Evolutionary conservation across 2,113 vertebrate genomes (phyloP), one percentile per base, ranked within the genome.

Genomic region (Tachuris rubrigastra): DNA sequence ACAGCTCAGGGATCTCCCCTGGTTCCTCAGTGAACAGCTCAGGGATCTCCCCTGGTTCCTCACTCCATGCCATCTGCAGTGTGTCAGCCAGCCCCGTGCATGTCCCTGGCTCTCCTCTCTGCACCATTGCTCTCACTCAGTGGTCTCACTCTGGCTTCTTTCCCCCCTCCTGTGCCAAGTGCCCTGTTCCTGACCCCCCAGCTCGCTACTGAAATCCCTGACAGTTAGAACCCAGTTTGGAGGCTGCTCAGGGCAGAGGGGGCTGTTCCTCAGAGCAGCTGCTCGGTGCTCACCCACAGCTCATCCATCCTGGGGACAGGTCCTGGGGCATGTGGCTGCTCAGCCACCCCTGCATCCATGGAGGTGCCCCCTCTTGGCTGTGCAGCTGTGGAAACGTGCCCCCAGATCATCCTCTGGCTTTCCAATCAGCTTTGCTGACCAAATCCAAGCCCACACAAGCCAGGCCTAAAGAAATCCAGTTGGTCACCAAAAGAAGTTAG

Each of bases 151-250:
- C 39, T 62, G 86, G 42, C 79, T 80, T 14, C 80, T 87, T 68
- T 80, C 80, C 44, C 58, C 87, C 35, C 52, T 94, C 39, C 25
- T 73, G 62, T 89, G 76, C 90, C 87, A 81, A 91, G 77, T 50
- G 74, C 87, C 35, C 28, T 4, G 78, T 74, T 87, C 71, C 81
- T 63, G 85, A 83, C 58, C 69, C 73, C 22, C 27, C 39, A 22
- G 44, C 82, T 81, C 22, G 47, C 93, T 65, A 5, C 87, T 66
- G 81, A 14, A 67, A 41, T 49, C 73, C 19, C 76, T n/a, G 60
- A 28, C 62, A 56, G 39, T 17, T 27, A 27, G 30, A 12, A 33
- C 66, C 2, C 0, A 1, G 7, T 44, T 11, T 16, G 33, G 83
- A 69, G 50, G 35, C 13, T 30, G n/a, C 42, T 71, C 30, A 1